Percentiles rank a stretch among this genome's conserved stretches.
Conservation (phyloP, 2,888 invertebrate genomes). For the Drosophila lutescens region DNA sequence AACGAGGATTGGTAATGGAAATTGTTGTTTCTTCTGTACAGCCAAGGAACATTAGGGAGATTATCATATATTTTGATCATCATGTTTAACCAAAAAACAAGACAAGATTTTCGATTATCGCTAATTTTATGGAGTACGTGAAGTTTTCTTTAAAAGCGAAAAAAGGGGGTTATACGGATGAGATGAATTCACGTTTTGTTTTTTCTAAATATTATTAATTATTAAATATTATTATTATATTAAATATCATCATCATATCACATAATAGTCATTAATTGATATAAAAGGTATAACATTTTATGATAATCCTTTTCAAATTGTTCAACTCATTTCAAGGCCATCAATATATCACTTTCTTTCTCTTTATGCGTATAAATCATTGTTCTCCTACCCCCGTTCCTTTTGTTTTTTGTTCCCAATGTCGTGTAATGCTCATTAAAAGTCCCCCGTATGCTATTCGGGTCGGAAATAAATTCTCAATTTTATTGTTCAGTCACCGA, state of each 20-base stretch:
- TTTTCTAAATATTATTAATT: no score
- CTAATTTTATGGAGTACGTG: conserved; percentile 16
- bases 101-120: conserved; percentile 5
- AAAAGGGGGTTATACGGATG: no score
- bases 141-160: not conserved
- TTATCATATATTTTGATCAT: conserved; percentile 22
- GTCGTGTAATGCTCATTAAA: conserved; percentile 26
- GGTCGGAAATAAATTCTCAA: conserved; percentile 36
- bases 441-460: conserved; percentile 21
- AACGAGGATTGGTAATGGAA: conserved; percentile 19
- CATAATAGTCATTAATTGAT: not conserved
- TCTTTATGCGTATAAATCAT: not conserved
- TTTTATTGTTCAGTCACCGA: conserved; percentile 35
- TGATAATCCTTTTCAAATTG: not conserved
- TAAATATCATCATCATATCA: no score
- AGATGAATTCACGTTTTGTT: no score
- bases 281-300: not conserved
- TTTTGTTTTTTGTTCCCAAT: not conserved
- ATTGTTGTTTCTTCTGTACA: conserved; percentile 6
- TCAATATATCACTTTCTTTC: conserved; percentile 1
- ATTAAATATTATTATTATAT: no score
- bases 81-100: conserved; percentile 1
- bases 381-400: not conserved
- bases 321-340: conserved; percentile 2
- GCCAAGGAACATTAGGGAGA: not conserved